phyloP scores from a whole-genome alignment of 2,888 invertebrate genomes.

The Epinotia nisella region DNA sequence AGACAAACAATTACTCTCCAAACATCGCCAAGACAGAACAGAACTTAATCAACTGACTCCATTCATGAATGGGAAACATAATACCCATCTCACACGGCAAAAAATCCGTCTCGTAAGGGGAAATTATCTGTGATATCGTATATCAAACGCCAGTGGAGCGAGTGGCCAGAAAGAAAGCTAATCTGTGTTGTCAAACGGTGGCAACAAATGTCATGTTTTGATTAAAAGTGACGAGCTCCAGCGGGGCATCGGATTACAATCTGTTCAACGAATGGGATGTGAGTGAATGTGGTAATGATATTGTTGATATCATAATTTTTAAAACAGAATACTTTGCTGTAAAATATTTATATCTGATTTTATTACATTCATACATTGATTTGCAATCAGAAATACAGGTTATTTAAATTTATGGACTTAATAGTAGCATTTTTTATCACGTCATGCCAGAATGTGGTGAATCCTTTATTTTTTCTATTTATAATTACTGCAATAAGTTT shows the following conservation, averaged over 20 bases:
- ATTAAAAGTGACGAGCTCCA: conserved; percentile 38
- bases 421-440: not conserved
- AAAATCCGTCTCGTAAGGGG: conserved; percentile 23
- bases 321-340: not conserved
- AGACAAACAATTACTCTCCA: not conserved
- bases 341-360: not conserved
- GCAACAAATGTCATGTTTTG: conserved; percentile 48
- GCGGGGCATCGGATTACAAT: conserved; percentile 35
- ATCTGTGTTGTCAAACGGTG: conserved; percentile 56
- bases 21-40: not conserved
- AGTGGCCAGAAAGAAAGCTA: conserved; percentile 59
- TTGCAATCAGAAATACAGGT: not conserved
- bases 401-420: not conserved
- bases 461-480: not conserved
- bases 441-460: not conserved
- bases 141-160: conserved; percentile 43
- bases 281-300: conserved; percentile 12
- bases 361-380: not conserved
- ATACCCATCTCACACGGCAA: conserved; percentile 10
- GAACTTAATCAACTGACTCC: conserved; percentile 19
- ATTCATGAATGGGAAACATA: conserved; percentile 34
- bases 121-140: conserved; percentile 24
- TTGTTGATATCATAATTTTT: conserved; percentile 13
- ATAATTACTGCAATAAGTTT: too few relatives aligned
- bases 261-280: conserved; percentile 11